Base-by-base conservation (phyloP, 2,888 invertebrate genomes). In the Cyclophora albipunctata region DNA sequence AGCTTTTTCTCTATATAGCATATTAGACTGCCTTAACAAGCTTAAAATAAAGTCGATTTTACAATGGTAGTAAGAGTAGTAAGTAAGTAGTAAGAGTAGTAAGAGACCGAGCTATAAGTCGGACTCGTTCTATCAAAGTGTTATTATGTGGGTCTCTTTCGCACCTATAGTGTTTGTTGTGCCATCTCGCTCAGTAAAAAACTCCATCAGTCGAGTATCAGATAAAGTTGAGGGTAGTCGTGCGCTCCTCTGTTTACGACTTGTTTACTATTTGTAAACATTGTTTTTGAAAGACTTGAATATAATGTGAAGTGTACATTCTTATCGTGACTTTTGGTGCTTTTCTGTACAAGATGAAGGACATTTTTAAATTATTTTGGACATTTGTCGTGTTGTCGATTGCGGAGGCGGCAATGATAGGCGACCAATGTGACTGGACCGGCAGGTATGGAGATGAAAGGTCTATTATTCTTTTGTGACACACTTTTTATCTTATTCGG, bases 341-440 rank as follows among this genome's bases (percentile, higher is more conserved):
- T 54, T 62, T 57, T 60, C 58, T 63, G 52, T 53, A 67, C 62
- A 77, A 66, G 64, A 86, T 86, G 84, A 4, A 37, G 37, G 64
- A 71, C 64, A 60, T 62, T 56, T 64, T 69, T 66, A 68, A 66
- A 60, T 66, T 79, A 63, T 71, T 83, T 74, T 87, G 84, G 84
- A 81, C 80, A 67, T 52, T 85, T 71, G 69, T 85, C 74, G 75
- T 84, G 65, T 70, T 77, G 59, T 77, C 72, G 62, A 65, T 73
- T 75, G 85, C 79, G 75, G 83, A 90, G 76, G 90, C 90, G 73
- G 88, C 88, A 57, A 84, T 90, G 71, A 90, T 92, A 78, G 92
- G 92, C 66, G 92, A 92, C 73, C 91, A 91, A 73, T 92, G 92
- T 80, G 92, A 92, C 82, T 92, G 92, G 92, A 91, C 90, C 66